Conservation (phyloP, 1,140 invertebrate genomes). For the Hypothenemus hampei region DNA sequence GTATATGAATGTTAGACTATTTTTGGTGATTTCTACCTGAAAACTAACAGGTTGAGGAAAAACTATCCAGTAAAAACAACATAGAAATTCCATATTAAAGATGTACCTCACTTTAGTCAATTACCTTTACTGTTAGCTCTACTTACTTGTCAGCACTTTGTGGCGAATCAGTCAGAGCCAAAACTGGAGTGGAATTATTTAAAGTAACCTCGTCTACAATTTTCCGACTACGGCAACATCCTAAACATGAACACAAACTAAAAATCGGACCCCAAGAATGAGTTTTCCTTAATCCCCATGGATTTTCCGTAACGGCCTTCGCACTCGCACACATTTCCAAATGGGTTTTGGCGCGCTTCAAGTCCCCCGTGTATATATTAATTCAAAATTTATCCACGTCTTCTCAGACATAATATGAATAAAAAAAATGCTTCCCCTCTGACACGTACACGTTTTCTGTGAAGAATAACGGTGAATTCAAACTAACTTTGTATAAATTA, state of each 20-base stretch:
- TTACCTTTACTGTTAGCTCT: background rate
- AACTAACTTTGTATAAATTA: conserved; percentile 27
- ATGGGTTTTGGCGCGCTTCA: background rate
- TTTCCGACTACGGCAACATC: conserved; percentile 25
- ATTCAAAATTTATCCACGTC: too few relatives aligned
- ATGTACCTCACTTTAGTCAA: too few relatives aligned
- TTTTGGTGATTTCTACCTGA: too few relatives aligned
- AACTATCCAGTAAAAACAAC: too few relatives aligned
- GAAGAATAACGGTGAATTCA: conserved; percentile 17
- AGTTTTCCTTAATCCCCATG: conserved; percentile 30
- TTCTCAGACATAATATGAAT: too few relatives aligned
- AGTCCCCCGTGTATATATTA: background rate
- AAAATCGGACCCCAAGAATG: conserved; percentile 4
- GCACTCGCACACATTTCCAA: conserved; percentile 18
- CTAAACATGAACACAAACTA: conserved; percentile 16
- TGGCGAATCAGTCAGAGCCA: conserved; percentile 19
- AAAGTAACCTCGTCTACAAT: conserved; percentile 11
- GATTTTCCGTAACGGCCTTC: conserved; percentile 20
- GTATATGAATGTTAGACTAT: too few relatives aligned
- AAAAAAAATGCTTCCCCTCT: too few relatives aligned
- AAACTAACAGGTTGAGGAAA: too few relatives aligned
- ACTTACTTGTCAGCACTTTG: conserved; percentile 26
- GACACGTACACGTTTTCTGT: conserved; percentile 4
- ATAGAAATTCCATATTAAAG: too few relatives aligned
- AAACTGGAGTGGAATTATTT: conserved; percentile 25